Conservation (phyloP, 1,140 invertebrate species). For the Monochamus saltuarius region DNA sequence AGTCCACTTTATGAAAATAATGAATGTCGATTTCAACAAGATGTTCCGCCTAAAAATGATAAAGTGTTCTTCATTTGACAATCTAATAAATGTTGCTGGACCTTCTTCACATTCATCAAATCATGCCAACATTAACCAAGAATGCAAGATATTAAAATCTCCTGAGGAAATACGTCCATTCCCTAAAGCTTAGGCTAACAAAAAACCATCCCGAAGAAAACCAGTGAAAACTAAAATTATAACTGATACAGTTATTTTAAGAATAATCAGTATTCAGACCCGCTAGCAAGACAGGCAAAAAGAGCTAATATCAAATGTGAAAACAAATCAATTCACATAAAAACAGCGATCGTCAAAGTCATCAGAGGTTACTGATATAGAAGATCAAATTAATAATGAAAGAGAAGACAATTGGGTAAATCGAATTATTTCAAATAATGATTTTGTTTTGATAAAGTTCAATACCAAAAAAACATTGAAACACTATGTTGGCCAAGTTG, state of each 20-base stretch:
- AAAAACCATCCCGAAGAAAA: not conserved
- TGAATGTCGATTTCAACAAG: not conserved
- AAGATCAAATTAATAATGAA: too few species aligned
- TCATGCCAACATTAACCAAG: not conserved
- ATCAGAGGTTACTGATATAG: too few species aligned
- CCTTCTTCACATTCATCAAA: not conserved
- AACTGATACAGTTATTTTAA: not conserved
- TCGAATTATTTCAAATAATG: too few species aligned
- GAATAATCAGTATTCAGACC: not conserved
- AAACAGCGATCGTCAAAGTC: not conserved
- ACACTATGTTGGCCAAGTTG: too few species aligned
- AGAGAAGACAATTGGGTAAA: too few species aligned
- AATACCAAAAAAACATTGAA: too few species aligned
- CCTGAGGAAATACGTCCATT: slow-evolving; percentile 7
- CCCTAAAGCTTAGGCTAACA: not conserved
- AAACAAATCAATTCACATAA: too few species aligned
- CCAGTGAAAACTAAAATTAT: slow-evolving; percentile 7
- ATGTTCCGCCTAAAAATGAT: not conserved
- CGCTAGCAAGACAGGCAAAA: not conserved
- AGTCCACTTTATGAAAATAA: slow-evolving; percentile 5
- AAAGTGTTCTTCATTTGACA: not conserved
- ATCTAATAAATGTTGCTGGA: slow-evolving; percentile 2
- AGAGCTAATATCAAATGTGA: too few species aligned
- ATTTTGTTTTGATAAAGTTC: too few species aligned
- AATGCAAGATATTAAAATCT: not conserved